These are phyloP conservation scores for Sebastiscus albofasciatus DNA, from an alignment of 2,797 vertebrate species.

Conservation along the genomic window DNA sequence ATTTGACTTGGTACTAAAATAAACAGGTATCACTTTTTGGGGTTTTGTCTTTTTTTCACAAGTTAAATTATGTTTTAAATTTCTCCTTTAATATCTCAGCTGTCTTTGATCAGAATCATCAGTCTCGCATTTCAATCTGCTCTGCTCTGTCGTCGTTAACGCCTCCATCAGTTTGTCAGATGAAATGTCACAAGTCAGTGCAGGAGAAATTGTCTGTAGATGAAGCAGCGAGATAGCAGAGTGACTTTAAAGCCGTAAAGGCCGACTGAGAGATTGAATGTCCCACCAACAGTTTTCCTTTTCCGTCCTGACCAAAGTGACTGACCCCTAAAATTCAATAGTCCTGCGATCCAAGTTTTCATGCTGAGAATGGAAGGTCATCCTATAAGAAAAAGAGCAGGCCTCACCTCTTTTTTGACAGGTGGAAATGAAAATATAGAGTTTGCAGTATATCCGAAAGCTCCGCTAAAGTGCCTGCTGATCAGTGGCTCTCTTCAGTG, in stretches of 20 bases:
- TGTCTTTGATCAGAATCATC: not conserved
- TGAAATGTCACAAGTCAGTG: not conserved
- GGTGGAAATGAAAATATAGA: conserved; percentile 58
- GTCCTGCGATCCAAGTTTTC: conserved; percentile 14
- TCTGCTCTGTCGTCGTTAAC: not conserved
- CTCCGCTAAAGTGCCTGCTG: not conserved
- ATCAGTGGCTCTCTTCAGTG: not conserved
- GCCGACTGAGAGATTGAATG: conserved; percentile 6
- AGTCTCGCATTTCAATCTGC: not conserved
- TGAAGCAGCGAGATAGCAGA: not conserved
- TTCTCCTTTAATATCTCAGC: not conserved
- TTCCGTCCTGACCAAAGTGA: conserved; percentile 10
- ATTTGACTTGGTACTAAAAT: conserved; percentile 28
- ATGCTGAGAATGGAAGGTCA: conserved; percentile 6
- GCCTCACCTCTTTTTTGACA: conserved; percentile 35
- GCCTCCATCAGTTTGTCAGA: not conserved
- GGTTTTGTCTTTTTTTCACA: not conserved
- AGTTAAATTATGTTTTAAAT: not conserved
- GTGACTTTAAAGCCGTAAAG: not conserved
- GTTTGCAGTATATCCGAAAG: conserved; percentile 21
- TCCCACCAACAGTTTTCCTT: conserved; percentile 2
- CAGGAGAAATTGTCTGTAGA: not conserved
- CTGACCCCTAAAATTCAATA: conserved; percentile 35
- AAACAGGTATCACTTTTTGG: conserved; percentile 14
- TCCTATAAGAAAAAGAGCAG: not conserved